Conservation (phyloP, 2,888 invertebrate species). For the Ctena decussata region DNA sequence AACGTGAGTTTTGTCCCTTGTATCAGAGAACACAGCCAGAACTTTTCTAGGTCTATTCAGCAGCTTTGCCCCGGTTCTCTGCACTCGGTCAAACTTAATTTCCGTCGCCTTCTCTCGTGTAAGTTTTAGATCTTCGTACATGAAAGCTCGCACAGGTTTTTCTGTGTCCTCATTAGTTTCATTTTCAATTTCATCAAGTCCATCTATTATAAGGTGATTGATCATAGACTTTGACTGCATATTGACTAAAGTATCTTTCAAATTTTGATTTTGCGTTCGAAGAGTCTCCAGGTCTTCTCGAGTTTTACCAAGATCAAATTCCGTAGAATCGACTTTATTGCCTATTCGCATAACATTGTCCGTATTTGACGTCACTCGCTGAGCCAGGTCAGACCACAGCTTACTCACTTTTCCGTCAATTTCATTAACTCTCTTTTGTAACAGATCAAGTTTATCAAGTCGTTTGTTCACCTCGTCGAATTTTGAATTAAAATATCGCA, state of each 20-base stretch:
- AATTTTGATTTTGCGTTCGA: background rate
- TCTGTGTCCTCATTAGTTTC: background rate
- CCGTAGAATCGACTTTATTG: background rate
- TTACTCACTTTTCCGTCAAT: background rate
- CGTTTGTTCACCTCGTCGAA: background rate
- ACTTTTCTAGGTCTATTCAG: background rate
- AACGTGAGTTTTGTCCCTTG: constrained; percentile 1
- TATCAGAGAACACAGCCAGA: background rate
- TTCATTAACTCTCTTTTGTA: background rate
- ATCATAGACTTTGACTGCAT: constrained; percentile 1
- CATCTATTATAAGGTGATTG: background rate
- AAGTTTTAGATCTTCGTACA: background rate
- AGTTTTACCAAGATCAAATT: background rate
- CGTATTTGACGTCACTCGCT: background rate
- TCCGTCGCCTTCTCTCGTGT: background rate
- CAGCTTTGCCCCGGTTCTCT: background rate
- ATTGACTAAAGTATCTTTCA: background rate
- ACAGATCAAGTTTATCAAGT: background rate
- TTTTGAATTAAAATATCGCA: background rate
- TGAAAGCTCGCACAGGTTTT: background rate
- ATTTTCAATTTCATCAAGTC: background rate
- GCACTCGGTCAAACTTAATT: background rate
- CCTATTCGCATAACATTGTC: background rate
- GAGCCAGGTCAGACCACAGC: background rate
- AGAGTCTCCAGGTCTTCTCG: background rate